These are phyloP conservation scores for Calephelis perditalis DNA, from an alignment of 2,888 invertebrate species.

Conservation along the genomic window DNA sequence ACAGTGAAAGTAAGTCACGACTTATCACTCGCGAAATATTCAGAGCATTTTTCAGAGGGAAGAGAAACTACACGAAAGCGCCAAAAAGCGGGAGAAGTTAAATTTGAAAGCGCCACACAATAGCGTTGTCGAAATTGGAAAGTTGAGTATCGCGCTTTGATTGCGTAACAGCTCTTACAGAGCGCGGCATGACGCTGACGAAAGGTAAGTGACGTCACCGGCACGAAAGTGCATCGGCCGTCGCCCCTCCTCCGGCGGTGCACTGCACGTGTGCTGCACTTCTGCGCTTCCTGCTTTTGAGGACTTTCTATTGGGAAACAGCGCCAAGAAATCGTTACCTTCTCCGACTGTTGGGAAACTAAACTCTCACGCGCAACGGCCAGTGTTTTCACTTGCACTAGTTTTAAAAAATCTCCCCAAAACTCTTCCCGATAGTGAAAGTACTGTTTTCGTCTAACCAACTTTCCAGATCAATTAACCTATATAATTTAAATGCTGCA, in stretches of 20 bases:
- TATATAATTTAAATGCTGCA: no score
- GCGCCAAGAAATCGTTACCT: slow-evolving; percentile 44
- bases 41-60: slow-evolving; percentile 69
- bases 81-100: slow-evolving; percentile 63
- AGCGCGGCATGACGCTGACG: slow-evolving; percentile 33
- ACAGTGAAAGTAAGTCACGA: slow-evolving; percentile 70
- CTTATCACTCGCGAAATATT: slow-evolving; percentile 57
- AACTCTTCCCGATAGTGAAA: no score
- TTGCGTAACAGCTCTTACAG: slow-evolving; percentile 74
- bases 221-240: slow-evolving; percentile 76
- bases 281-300: slow-evolving; percentile 64
- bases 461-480: no score
- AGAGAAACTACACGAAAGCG: slow-evolving; percentile 72
- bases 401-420: no score
- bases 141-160: slow-evolving; percentile 71
- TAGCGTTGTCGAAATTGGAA: slow-evolving; percentile 78
- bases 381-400: no score
- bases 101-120: slow-evolving; percentile 78
- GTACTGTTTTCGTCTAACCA: no score
- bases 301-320: slow-evolving; percentile 76
- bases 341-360: slow-evolving; percentile 62
- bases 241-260: slow-evolving; percentile 43
- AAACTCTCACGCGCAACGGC: slow-evolving; percentile 55
- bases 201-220: slow-evolving; percentile 23
- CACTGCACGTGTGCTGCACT: slow-evolving; percentile 44